Percentiles rank a stretch among this genome's conserved stretches.
phyloP scores from a whole-genome alignment of 1,140 invertebrate species.

The Steinernema khuongi region DNA sequence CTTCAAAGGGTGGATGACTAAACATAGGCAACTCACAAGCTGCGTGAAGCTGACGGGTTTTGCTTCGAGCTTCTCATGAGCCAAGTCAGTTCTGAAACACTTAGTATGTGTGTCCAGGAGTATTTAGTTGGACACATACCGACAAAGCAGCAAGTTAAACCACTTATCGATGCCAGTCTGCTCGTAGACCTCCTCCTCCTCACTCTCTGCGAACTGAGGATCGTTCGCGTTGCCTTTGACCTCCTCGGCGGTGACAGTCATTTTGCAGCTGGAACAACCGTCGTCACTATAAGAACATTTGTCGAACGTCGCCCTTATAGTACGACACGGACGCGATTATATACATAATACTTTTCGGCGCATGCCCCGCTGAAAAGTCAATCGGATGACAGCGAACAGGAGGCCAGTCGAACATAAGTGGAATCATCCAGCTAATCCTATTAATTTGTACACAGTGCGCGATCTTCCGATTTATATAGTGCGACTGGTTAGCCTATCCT shows the following conservation, averaged over 20 bases:
- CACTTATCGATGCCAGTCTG: neutral
- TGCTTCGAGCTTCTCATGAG: neutral
- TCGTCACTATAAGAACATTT: neutral
- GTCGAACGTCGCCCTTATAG: neutral
- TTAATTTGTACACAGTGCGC: neutral
- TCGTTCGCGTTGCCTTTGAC: neutral
- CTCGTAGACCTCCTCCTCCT: neutral
- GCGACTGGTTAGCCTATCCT: neutral
- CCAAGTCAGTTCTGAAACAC: neutral
- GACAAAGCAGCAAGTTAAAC: neutral
- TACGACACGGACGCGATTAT: too few species aligned
- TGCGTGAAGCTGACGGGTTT: neutral
- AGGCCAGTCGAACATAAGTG: neutral
- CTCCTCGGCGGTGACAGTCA: neutral
- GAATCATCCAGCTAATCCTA: neutral
- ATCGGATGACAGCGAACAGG: neutral
- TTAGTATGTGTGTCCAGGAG: too few species aligned
- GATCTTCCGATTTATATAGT: neutral
- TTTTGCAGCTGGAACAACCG: neutral
- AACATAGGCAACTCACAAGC: neutral
- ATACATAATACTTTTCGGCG: too few species aligned
- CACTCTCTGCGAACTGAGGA: neutral
- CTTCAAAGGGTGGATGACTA: neutral
- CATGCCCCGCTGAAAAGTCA: neutral
- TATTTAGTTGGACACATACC: conserved; percentile 1